Percentiles rank a stretch among this genome's conserved stretches.
Evolutionary conservation across 2,113 vertebrate species (phyloP).

Genomic region (Glaucomys volans): DNA sequence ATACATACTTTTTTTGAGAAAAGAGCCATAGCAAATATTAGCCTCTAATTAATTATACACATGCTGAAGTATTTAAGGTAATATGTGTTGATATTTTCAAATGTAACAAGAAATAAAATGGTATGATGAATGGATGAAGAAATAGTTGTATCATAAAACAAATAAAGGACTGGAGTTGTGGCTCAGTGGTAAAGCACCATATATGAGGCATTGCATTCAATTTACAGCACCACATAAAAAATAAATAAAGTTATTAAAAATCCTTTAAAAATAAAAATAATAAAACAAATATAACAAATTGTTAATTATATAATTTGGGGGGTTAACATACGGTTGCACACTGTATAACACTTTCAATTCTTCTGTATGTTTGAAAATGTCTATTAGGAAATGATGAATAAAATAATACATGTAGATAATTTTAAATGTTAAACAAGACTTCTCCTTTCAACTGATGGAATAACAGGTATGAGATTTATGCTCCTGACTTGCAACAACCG

Average conservation of each 20-base stretch:
- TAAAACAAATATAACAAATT: background rate
- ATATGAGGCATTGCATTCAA: too few relatives aligned
- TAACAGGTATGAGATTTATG: background rate
- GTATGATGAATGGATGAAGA: background rate
- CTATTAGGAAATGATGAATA: slow-evolving; percentile 6
- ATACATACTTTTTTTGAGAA: too few relatives aligned
- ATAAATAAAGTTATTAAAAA: too few relatives aligned
- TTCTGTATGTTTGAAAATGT: background rate
- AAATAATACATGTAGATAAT: slow-evolving; percentile 32
- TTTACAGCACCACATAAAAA: too few relatives aligned
- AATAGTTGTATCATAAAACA: background rate
- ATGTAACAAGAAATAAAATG: background rate
- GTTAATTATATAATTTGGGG: background rate
- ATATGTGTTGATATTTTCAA: too few relatives aligned
- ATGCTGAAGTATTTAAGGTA: too few relatives aligned
- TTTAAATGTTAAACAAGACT: background rate
- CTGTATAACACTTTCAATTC: background rate
- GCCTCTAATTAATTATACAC: too few relatives aligned
- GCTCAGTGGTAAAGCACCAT: too few relatives aligned
- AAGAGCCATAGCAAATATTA: background rate
- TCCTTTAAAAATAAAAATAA: background rate
- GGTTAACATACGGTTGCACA: background rate
- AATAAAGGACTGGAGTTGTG: too few relatives aligned
- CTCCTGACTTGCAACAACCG: too few relatives aligned
- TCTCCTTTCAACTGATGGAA: background rate